Evolutionary conservation across 2,888 invertebrate genomes (phyloP).

Genomic region (Strigamia transsilvanica): DNA sequence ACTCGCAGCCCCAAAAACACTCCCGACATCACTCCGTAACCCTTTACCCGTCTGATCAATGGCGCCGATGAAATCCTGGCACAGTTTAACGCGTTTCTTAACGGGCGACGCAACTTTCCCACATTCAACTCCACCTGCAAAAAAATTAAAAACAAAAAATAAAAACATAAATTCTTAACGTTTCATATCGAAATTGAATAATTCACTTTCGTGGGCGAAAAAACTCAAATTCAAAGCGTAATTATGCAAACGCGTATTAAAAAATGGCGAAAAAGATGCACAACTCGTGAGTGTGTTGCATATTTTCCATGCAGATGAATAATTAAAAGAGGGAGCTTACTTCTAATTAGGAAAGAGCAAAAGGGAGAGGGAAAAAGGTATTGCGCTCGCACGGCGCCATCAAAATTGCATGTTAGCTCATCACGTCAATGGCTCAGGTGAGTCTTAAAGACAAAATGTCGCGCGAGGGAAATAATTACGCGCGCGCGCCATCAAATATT

Average conservation of each 20-base stretch:
- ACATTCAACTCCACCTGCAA: neutral
- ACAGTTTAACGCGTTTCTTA: conserved; percentile 61
- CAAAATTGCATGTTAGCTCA: conserved; percentile 33
- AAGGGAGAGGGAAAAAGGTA: conserved; percentile 6
- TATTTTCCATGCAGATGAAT: conserved; percentile 54
- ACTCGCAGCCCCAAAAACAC: neutral
- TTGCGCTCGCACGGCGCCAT: conserved; percentile 22
- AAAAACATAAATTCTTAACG: neutral
- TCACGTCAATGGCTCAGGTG: conserved; percentile 14
- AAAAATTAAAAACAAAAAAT: neutral
- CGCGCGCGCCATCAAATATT: neutral
- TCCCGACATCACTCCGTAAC: neutral
- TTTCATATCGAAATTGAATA: neutral
- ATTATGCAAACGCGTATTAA: neutral
- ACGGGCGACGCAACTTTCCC: conserved; percentile 34
- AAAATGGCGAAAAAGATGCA: conserved; percentile 9
- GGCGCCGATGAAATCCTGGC: conserved; percentile 64
- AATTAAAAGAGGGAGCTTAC: conserved; percentile 43
- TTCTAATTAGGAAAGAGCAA: conserved; percentile 28
- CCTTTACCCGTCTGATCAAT: conserved; percentile 65
- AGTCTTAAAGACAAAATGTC: neutral
- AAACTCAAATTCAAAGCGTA: neutral
- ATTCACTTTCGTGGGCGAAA: neutral
- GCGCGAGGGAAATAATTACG: conserved; percentile 23
- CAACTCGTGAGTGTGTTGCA: conserved; percentile 50